Base-by-base conservation (phyloP, 1,140 invertebrate species). In the Pteromalus puparum region DNA sequence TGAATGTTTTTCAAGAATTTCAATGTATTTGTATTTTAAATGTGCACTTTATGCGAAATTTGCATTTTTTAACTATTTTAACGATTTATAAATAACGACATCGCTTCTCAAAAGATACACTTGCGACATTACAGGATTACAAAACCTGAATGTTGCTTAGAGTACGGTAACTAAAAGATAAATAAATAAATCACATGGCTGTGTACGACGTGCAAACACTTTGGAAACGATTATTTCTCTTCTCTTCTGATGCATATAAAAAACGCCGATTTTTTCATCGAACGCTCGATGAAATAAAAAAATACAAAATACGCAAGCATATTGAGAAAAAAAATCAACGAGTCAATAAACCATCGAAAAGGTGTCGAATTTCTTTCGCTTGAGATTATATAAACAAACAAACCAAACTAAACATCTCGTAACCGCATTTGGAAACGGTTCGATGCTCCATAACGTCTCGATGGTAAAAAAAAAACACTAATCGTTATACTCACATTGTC, bases 331-430 rank as follows among this genome's bases (percentile, higher is more conserved):
- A 38, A 18, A 73, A 30, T 77, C 34, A 77, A 61, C 48, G 21
- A 77, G 48, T 77, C 48, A 77, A 77, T 73, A 77, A 61, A 26
- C 48, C 48, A 77, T 77, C 48, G 75, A 77, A 61, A 77, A 77
- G 38, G 48, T 30, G 75, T 53, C 75, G 48, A 77, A 77, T 77
- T 61, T 77, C 75, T 77, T 61, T 21, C 24, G 75, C 65, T 77
- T 61, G 4, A 6, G 15, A 65, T 21, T 28, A 28, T n/a, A 34
- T 34, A 5, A 34, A 34, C 3, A 21, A 61, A 76, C 0, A 26
- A 24, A 68, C 0, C 2, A 67, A 67, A n/a, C n/a, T 10, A 21
- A 68, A 68, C 26, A 24, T 13, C 21, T 68, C 65, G 67, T 13
- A 28, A 30, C 67, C 24, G 67, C 67, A 9, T 30, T 70, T 70